phyloP scores from a whole-genome alignment of 2,888 invertebrate species.

The Sarcophaga carnaria region DNA sequence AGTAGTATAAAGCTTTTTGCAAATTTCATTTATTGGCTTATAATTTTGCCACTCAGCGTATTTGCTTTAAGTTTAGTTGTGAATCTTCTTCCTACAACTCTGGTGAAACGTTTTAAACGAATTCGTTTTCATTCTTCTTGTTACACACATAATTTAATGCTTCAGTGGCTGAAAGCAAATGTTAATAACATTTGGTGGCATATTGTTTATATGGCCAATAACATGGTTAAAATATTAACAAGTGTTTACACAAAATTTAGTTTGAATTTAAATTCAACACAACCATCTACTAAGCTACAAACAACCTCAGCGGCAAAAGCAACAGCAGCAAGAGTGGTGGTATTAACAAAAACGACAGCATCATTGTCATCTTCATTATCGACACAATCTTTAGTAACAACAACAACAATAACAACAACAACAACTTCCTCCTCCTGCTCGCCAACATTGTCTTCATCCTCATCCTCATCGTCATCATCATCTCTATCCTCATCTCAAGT shows the following conservation, averaged over 20 bases:
- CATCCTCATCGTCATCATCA: conserved; percentile 13
- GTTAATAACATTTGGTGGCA: conserved; percentile 28
- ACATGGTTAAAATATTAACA: conserved; percentile 13
- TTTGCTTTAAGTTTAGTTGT: conserved; percentile 10
- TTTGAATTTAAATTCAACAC: conserved; percentile 23
- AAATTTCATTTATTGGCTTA: conserved; percentile 8
- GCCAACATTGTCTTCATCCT: background rate
- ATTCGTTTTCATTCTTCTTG: no score
- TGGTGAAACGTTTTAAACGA: background rate
- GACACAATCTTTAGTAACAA: conserved; percentile 9
- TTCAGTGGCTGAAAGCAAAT: background rate
- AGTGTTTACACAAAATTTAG: conserved; percentile 8
- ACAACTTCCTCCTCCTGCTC: background rate
- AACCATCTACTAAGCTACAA: conserved; percentile 3
- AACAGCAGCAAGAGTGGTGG: background rate
- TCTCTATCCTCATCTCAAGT: background rate
- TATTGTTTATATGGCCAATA: background rate
- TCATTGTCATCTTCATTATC: background rate
- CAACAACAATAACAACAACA: background rate
- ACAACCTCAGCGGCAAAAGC: background rate
- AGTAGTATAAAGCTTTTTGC: background rate
- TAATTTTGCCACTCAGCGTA: background rate
- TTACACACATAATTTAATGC: conserved; percentile 1
- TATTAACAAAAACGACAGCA: background rate
- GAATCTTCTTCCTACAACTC: conserved; percentile 10